Evolutionary conservation across 1,140 invertebrate genomes (phyloP).

Genomic region (Spodoptera frugiperda): DNA sequence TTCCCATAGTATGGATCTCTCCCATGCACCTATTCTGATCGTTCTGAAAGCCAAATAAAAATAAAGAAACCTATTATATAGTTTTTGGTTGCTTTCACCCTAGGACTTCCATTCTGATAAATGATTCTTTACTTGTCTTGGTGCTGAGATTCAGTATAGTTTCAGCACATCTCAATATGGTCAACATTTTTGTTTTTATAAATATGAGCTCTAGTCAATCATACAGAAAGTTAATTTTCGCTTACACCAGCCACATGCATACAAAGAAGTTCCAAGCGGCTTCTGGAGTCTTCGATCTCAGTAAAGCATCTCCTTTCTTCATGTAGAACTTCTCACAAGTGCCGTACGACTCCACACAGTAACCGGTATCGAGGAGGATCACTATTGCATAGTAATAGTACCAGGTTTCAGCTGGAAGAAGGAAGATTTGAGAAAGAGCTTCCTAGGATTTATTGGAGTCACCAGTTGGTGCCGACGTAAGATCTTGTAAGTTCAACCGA

Average conservation of each 20-base stretch:
- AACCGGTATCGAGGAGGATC: conserved; percentile 70
- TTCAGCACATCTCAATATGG: too few relatives aligned
- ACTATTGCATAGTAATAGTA: conserved; percentile 70
- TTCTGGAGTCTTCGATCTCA: conserved; percentile 71
- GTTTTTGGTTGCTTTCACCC: too few relatives aligned
- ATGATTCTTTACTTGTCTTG: too few relatives aligned
- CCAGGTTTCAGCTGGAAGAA: conserved; percentile 67
- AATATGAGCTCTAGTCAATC: too few relatives aligned
- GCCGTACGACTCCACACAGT: conserved; percentile 65
- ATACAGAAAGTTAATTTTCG: background rate
- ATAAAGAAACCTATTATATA: too few relatives aligned
- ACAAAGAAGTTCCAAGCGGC: conserved; percentile 79
- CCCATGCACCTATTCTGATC: conserved; percentile 78
- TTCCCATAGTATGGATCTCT: conserved; percentile 76
- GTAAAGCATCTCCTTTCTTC: conserved; percentile 72
- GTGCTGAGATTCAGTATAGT: too few relatives aligned
- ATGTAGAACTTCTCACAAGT: conserved; percentile 75
- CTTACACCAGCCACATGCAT: conserved; percentile 84
- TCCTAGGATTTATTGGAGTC: background rate
- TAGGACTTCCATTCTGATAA: too few relatives aligned
- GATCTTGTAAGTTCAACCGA: background rate
- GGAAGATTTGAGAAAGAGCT: background rate
- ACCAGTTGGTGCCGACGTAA: background rate
- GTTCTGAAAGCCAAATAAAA: conserved; percentile 53
- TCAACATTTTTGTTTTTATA: too few relatives aligned